Base-by-base conservation (phyloP, 2,797 vertebrate genomes). In the Champsocephalus esox region DNA sequence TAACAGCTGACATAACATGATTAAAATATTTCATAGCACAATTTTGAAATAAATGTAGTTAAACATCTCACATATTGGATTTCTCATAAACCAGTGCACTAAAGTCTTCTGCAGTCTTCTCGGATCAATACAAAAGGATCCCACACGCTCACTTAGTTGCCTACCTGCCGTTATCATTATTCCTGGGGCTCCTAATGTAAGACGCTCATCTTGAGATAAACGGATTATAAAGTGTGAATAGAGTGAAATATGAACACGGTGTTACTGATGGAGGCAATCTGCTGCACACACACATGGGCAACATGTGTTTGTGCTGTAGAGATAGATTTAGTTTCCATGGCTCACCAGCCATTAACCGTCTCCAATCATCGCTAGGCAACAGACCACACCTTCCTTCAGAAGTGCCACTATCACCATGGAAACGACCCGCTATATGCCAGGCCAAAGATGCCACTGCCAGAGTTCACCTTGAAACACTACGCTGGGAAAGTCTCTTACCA, bases 381-480 rank as follows among this genome's bases (percentile, higher is more conserved):
- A 21, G 98, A 99, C 89, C 98, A 99, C 94, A 99, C 98, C 0
- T 99, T 99, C 89, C 96, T 99, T 78, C 98, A 99, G 93, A 99
- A 99, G 93, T 99, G 98, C 93, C 98, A 99, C 90, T 99, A 99
- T 94, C 97, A 99, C 91, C 98, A 99, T 0, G 96, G 96, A 75
- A 91, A 93, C 87, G 95, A 95, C 80, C 94, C 94, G 0, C 91
- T 99, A 3, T 99, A 99, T 88, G 96, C 94, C 14, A 99, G 97
- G 90, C 98, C 98, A 38, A 99, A 99, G 95, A 98, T 99, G 98
- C 98, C 98, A 0, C 94, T 97, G 81, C 98, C 98, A 0, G 97
- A 99, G 90, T 99, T 99, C 90, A 96, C 96, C 82, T 94, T 99
- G 85, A 98, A 96, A 88, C 98, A 99, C 90, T 99, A 96, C 0